phyloP scores from a whole-genome alignment of 2,797 vertebrate genomes.

The Oreonectes daqikongensis region DNA sequence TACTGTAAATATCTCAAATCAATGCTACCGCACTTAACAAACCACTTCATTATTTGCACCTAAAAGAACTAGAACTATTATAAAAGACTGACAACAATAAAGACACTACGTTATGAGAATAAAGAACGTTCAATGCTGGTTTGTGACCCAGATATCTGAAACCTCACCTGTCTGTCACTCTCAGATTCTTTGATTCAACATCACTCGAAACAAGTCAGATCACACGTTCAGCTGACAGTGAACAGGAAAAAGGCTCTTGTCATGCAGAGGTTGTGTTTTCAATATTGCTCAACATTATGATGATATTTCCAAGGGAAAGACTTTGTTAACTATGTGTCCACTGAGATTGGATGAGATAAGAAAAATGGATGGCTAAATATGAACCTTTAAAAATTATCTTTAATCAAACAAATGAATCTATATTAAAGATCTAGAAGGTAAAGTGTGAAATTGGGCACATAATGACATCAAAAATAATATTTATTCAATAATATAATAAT shows the following conservation, averaged over 20 bases:
- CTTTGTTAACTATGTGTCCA: background rate
- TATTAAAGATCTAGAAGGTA: background rate
- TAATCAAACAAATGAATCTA: background rate
- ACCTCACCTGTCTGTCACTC: constrained; percentile 58
- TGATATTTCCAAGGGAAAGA: background rate
- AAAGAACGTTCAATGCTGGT: constrained; percentile 42
- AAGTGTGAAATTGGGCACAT: background rate
- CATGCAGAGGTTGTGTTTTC: constrained; percentile 48
- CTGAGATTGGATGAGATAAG: background rate
- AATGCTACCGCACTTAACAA: constrained; percentile 25
- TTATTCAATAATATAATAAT: too few species aligned
- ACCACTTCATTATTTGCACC: constrained; percentile 29
- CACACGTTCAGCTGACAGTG: constrained; percentile 52
- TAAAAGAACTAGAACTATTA: constrained; percentile 13
- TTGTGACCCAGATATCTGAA: constrained; percentile 59
- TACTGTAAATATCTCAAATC: constrained; percentile 60
- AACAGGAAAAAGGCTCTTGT: constrained; percentile 46
- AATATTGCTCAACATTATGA: constrained; percentile 34
- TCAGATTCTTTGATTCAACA: constrained; percentile 60
- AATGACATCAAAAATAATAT: background rate
- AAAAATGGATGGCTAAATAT: background rate
- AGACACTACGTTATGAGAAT: constrained; percentile 21
- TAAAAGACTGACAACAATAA: constrained; percentile 33
- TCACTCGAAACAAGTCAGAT: constrained; percentile 61
- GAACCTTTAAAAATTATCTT: background rate